Conservation (phyloP, 2,797 vertebrate species). For the Pangasius krempfi region DNA sequence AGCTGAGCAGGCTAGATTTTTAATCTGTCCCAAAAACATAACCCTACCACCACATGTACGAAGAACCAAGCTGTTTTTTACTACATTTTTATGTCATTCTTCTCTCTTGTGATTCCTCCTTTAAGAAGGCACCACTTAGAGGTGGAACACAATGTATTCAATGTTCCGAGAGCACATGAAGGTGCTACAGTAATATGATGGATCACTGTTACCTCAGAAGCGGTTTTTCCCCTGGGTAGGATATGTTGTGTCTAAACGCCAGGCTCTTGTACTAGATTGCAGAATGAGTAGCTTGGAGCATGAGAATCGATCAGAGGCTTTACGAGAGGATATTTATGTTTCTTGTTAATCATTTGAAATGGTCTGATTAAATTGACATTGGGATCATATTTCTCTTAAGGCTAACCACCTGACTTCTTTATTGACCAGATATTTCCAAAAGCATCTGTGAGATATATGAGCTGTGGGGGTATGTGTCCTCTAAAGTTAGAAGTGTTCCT, state of each 20-base stretch:
- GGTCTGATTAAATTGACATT: slow-evolving; percentile 69
- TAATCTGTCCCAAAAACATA: slow-evolving; percentile 21
- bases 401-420: slow-evolving; percentile 62
- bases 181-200: slow-evolving; percentile 41
- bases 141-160: slow-evolving; percentile 34
- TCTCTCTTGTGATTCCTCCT: background rate
- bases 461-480: slow-evolving; percentile 9
- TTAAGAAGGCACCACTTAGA: slow-evolving; percentile 27
- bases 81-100: background rate
- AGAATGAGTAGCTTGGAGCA: slow-evolving; percentile 8
- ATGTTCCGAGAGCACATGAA: slow-evolving; percentile 39
- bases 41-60: background rate
- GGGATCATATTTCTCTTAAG: slow-evolving; percentile 69
- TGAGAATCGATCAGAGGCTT: slow-evolving; percentile 49
- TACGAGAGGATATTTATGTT: slow-evolving; percentile 68
- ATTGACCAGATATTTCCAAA: slow-evolving; percentile 31
- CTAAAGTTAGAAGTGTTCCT: background rate
- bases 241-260: slow-evolving; percentile 43
- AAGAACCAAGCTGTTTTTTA: background rate
- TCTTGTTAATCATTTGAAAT: slow-evolving; percentile 68
- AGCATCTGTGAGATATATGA: slow-evolving; percentile 24
- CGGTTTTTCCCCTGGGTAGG: slow-evolving; percentile 9
- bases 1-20: slow-evolving; percentile 22
- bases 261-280: slow-evolving; percentile 31
- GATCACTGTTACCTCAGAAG: slow-evolving; percentile 45